Evolutionary conservation across 2,113 vertebrate species (phyloP), one percentile per base, ranked within the genome.

Genomic region (Piaya cayana): DNA sequence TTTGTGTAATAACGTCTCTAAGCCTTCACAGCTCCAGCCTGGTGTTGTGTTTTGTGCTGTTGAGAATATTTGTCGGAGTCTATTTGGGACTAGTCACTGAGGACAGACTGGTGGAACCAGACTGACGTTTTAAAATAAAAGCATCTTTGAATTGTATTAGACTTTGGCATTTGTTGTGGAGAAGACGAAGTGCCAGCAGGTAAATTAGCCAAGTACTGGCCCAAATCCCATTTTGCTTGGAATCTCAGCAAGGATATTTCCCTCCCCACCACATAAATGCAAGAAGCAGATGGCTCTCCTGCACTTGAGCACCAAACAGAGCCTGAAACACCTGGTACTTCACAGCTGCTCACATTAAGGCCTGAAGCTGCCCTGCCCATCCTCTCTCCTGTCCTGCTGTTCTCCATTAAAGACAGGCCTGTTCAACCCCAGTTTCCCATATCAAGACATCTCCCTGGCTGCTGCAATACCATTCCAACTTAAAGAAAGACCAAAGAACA

Each of bases 81-180:
- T 30, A 20, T 9, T 0, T 64, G 70, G 76, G 67, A 92, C 60
- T 13, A 71, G 56, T 47, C 21, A 2, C 70, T 32, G 59, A 64
- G 67, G 90, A 78, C 60, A 63, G 93, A 78, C 88, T 86, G 76
- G 92, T 92, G 90, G 88, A 96, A 86, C 93, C 88, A 94, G 94
- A 91, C 64, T 7, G 76, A 79, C 8, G 0, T n/a, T 72, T 34
- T 89, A 88, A 86, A 55, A n/a, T n/a, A 39, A 39, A 67, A 68
- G 30, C 69, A 82, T 90, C 69, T 53, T 56, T 70, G 72, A 88
- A 88, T 83, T 92, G 88, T 79, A 92, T 92, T 78, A 88, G 77
- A 69, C 91, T 92, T 94, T 76, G 90, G 88, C 85, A 83, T 94
- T 94, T 92, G 91, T 90, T 82, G 75, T 43, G 75, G 83, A 85